Percentiles rank a stretch among this genome's conserved stretches.
These are phyloP conservation scores for Pardosa pseudoannulata DNA, from an alignment of 2,888 invertebrate genomes.

Conservation along the genomic window DNA sequence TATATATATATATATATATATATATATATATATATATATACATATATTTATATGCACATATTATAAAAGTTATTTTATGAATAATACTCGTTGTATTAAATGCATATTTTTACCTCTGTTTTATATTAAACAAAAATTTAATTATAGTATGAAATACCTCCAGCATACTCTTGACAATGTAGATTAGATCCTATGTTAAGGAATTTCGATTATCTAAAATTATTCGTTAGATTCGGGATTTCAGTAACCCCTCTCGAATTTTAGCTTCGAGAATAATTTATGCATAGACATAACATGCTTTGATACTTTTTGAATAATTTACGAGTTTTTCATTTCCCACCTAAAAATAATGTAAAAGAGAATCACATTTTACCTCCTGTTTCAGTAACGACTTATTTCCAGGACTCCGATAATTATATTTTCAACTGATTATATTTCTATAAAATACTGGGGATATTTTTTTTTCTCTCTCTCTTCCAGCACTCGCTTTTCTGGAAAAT, in stretches of 20 bases:
- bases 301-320: conserved; percentile 3
- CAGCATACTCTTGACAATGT: too few species aligned
- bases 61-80: too few species aligned
- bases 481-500: background rate
- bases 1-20: too few species aligned
- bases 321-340: background rate
- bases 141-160: too few species aligned
- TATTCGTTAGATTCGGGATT: too few species aligned
- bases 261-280: background rate
- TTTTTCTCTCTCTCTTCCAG: background rate
- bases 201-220: too few species aligned
- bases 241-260: background rate
- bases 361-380: background rate
- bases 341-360: background rate
- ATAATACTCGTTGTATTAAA: too few species aligned
- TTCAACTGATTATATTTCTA: conserved; percentile 1
- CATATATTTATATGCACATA: too few species aligned
- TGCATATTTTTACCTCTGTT: too few species aligned
- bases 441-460: background rate
- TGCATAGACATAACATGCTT: background rate
- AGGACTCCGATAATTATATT: background rate
- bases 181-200: too few species aligned
- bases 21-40: too few species aligned
- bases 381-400: background rate
- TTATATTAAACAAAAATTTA: too few species aligned